Evolutionary conservation across 1,140 invertebrate species (phyloP), one percentile per base, ranked within the genome.

Genomic region (Drosophila santomea): DNA sequence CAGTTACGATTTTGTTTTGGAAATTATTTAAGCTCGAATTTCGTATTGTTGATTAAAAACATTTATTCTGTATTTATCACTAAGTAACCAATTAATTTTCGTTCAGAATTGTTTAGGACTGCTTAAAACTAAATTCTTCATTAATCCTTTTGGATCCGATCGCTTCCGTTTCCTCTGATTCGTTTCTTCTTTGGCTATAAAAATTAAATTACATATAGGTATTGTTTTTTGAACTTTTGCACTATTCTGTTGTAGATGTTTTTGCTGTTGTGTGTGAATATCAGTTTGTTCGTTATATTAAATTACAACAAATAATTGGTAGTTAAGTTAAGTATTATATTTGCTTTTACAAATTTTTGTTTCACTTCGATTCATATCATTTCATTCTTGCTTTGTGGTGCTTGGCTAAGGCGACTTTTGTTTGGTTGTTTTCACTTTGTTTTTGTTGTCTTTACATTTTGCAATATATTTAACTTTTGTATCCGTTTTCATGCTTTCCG

Each of bases 391-490:
- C 75, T 91, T 91, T 83, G 84, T 86, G 84, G 83, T 89, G 83
- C 83, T 86, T 82, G 84, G 84, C 83, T 91, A 91, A 91, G 89
- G 89, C 89, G 88, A 91, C 89, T 91, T 90, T 90, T 82, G 84
- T 89, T 86, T 82, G 83, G 83, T 86, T 86, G 83, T 76, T 75
- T 75, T 74, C 45, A 71, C 67, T 71, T 71, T 83, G 48, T 64
- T 80, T 84, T 74, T 75, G 78, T 88, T 85, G 64, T 86, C 82
- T 90, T 80, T 82, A 89, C 73, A 73, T 89, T 78, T 85, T 83
- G 78, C 82, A 81, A 85, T 85, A 85, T 85, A 86, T 86, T 85
- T 64, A 83, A 83, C 76, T 81, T 71, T 88, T 80, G 56, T 80
- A 66, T 67, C 64, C 64, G 58, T 71, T 66, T 51, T 57, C 51